phyloP scores from a whole-genome alignment of 2,797 vertebrate species.

The Cottoperca gobio region DNA sequence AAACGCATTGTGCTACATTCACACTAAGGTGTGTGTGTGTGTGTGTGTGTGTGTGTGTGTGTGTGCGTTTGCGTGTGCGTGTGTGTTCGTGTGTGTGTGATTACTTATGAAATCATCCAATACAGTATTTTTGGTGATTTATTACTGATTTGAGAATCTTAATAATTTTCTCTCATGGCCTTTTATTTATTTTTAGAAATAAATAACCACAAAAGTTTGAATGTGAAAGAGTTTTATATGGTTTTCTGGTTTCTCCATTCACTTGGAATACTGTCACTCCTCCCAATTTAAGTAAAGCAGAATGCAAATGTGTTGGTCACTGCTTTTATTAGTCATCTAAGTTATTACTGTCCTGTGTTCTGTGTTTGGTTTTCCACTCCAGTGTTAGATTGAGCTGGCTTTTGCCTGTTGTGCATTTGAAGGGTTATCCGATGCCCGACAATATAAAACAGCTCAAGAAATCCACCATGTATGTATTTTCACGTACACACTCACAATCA shows the following conservation, averaged over 20 bases:
- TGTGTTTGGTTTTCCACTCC: conserved; percentile 3
- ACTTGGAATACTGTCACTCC: not conserved
- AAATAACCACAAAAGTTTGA: not conserved
- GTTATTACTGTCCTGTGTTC: not conserved
- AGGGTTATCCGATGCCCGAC: not conserved
- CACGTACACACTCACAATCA: not conserved
- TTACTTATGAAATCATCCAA: not conserved
- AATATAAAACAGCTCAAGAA: not conserved
- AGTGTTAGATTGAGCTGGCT: rapidly evolving
- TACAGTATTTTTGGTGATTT: not conserved
- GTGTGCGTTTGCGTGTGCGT: too few species aligned
- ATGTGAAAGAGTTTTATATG: not conserved
- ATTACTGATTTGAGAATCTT: not conserved
- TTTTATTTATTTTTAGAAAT: too few species aligned
- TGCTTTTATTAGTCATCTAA: not conserved
- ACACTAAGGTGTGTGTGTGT: too few species aligned
- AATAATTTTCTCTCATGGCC: not conserved
- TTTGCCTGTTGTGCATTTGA: not conserved
- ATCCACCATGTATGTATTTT: conserved; percentile 2
- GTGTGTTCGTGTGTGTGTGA: not conserved
- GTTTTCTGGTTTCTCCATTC: not conserved
- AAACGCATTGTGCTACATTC: not conserved
- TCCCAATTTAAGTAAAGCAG: not conserved
- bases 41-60: too few species aligned
- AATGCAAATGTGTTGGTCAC: not conserved